Evolutionary conservation across 2,888 invertebrate species (phyloP), one percentile per base, ranked within the genome.

Genomic region (Cremastinae sp.): DNA sequence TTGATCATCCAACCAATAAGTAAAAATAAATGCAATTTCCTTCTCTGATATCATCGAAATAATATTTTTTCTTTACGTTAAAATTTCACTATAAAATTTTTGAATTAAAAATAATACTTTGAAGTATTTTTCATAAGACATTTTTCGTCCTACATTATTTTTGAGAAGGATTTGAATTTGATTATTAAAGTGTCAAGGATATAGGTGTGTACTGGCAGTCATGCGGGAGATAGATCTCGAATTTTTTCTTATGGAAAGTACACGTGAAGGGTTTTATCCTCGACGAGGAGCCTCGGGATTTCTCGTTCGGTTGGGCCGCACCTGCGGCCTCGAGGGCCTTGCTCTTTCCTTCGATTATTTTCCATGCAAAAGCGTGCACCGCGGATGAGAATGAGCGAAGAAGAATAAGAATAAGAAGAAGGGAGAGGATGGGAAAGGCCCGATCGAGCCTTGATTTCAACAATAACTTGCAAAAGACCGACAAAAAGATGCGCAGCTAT

Each of bases 291-390:
- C 28, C 65, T 58, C 64, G 56, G 45, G 65, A 71, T 71, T 71
- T 71, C 65, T 71, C 71, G 71, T 66, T 75, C 49, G 61, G 35
- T 66, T 37, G 55, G 41, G 75, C 75, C 75, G 66, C 75, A 75
- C 75, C 75, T 71, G 75, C 71, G 71, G 56, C 75, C 75, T 75
- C 75, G 75, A 47, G 51, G 51, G 28, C 12, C 47, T 28, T 43
- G 37, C 41, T 47, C 14, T 39, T 35, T 49, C 41, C 35, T 56
- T 35, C 37, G 28, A 43, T 74, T 39, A 18, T n/a, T 37, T 43
- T 45, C 37, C 9, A 39, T 39, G 8, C 22, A 14, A 10, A 16
- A 8, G 22, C 16, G 18, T 28, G 1, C 5, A 18, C 39, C 51
- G 41, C 41, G 18, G 20, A 37, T 39, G 35, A 41, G 8, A 20